Base-by-base conservation (phyloP, 2,888 invertebrate genomes). In the Fissipunctia ypsillon region DNA sequence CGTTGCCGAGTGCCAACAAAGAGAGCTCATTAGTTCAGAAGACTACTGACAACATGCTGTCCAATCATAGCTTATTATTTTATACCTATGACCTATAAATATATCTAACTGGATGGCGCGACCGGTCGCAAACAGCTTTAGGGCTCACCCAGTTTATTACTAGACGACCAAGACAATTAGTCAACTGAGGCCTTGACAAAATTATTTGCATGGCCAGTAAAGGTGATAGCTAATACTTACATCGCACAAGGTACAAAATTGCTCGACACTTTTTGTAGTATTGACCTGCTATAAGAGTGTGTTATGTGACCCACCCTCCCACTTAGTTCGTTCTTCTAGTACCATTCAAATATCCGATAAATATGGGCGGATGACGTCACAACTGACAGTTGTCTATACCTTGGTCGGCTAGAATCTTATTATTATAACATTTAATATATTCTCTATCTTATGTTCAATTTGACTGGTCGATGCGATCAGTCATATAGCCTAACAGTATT, bases 1-100 rank as follows among this genome's bases (percentile, higher is more conserved):
- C 84, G 79, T 84, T 74, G 77, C 78, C 73, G 80, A 84, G 88
- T 86, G 87, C 84, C 78, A 81, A 71, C 67, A 74, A 73, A 89
- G 87, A 89, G 89, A 88, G 86, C 84, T 70, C 56, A 25, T 65
- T 76, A 54, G 35, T 75, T 59, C 50, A n/a, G 50, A n/a, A 50
- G 50, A 5, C 50, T 66, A 74, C 75, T 78, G 69, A 81, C n/a
- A n/a, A 12, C 73, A 69, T 50, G 50, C n/a, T 43, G n/a, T 71
- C 43, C 19, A 54, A 48, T 22, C 3, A 41, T 60, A 31, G 64
- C 74, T 57, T 45, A 41, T 45, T 69, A 70, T 68, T 50, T 78
- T 57, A 57, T 10, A 59, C 3, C 41, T 80, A 75, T 25, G 31
- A 59, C 2, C 45, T 80, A 75, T 22, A 48, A 35, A 64, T 60